phyloP scores from a whole-genome alignment of 2,888 invertebrate species.

The Drosophila seclusa region DNA sequence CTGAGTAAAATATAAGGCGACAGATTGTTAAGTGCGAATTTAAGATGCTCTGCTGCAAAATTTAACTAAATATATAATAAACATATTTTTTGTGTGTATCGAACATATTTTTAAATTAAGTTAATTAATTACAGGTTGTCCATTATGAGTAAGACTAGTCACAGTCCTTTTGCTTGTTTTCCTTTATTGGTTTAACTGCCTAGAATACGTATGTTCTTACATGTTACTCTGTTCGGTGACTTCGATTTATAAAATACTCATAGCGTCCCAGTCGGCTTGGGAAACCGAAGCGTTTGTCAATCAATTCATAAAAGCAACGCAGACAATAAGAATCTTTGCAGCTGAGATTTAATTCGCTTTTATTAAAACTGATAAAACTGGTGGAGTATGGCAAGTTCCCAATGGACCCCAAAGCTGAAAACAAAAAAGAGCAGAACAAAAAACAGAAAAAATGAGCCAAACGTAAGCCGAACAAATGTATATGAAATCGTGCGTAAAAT shows the following conservation, averaged over 20 bases:
- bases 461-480: slow-evolving; percentile 70
- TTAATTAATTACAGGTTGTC: not conserved
- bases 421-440: slow-evolving; percentile 25
- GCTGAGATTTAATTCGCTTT: slow-evolving; percentile 59
- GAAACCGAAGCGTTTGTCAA: slow-evolving; percentile 37
- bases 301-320: slow-evolving; percentile 44
- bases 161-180: not conserved
- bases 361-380: slow-evolving; percentile 62
- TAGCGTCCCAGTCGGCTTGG: not conserved
- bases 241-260: not conserved
- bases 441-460: slow-evolving; percentile 17
- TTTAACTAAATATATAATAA: not conserved
- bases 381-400: slow-evolving; percentile 13
- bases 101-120: not conserved
- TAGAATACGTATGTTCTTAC: not conserved
- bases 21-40: slow-evolving; percentile 7
- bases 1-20: slow-evolving; percentile 1
- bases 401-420: slow-evolving; percentile 31
- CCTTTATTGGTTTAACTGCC: not conserved
- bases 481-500: slow-evolving; percentile 78
- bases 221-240: not conserved
- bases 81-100: not conserved
- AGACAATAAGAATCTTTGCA: slow-evolving; percentile 41
- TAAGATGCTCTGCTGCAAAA: slow-evolving; percentile 17
- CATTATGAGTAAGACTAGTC: not conserved